Percentiles rank a stretch among this genome's conserved stretches.
Evolutionary conservation across 2,113 vertebrate species (phyloP).

Genomic region (Brachyistius frenatus): DNA sequence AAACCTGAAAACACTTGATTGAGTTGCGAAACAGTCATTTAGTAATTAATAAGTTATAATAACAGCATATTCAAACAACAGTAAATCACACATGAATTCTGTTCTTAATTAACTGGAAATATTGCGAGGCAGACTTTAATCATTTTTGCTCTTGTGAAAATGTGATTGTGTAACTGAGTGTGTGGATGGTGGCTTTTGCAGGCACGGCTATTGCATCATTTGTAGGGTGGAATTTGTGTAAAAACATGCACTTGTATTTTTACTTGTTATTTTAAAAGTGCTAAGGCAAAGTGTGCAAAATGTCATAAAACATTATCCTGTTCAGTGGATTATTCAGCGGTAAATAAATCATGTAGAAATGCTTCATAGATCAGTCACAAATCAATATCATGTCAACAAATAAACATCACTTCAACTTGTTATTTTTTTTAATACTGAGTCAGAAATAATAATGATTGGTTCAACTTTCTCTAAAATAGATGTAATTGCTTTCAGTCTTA

Average conservation of each 20-base stretch:
- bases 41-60: neutral
- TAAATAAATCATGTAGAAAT: too few relatives aligned
- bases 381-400: too few relatives aligned
- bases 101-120: slow-evolving; percentile 48
- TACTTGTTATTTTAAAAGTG: neutral
- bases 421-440: too few relatives aligned
- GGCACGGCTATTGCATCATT: neutral
- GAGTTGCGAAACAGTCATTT: neutral
- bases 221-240: neutral
- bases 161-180: slow-evolving; percentile 19
- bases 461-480: too few relatives aligned
- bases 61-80: neutral
- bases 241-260: neutral
- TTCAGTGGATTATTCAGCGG: too few relatives aligned
- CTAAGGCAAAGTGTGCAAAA: too few relatives aligned
- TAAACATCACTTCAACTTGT: too few relatives aligned
- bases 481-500: neutral
- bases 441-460: too few relatives aligned
- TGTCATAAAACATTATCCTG: too few relatives aligned
- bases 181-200: neutral
- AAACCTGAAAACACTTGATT: too few relatives aligned
- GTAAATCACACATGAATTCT: slow-evolving; percentile 13
- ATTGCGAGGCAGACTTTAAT: slow-evolving; percentile 23
- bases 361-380: too few relatives aligned
- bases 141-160: slow-evolving; percentile 30